Percentiles rank a stretch among this genome's conserved stretches.
These are phyloP conservation scores for Melanerpes formicivorus DNA, from an alignment of 2,113 vertebrate genomes.

Conservation along the genomic window DNA sequence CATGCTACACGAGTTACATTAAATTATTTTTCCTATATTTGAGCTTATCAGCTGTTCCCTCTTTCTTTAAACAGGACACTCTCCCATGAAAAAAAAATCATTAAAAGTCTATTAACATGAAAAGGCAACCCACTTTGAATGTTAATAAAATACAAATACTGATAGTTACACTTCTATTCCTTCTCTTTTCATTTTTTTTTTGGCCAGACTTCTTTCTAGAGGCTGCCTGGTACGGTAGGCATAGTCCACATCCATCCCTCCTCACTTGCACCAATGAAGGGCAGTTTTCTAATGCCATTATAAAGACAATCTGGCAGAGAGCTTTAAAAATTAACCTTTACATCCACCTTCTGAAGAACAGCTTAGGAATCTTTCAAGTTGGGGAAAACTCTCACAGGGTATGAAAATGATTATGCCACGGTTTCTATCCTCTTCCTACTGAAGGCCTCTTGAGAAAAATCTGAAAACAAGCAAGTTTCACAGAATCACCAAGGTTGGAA, in stretches of 20 bases:
- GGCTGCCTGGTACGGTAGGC: background rate
- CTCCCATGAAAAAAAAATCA: background rate
- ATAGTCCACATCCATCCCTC: background rate
- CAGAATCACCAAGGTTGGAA: no score
- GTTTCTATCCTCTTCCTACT: background rate
- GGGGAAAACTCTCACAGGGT: background rate
- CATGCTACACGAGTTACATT: background rate
- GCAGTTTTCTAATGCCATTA: background rate
- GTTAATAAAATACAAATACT: constrained; percentile 6
- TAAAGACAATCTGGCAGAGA: background rate
- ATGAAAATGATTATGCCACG: fast-evolving
- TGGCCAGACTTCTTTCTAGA: background rate
- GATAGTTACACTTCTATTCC: background rate
- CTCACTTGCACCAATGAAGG: background rate
- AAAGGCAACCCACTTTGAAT: background rate
- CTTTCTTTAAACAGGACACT: constrained; percentile 17
- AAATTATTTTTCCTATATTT: constrained; percentile 2
- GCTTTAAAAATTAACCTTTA: background rate
- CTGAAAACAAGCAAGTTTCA: background rate
- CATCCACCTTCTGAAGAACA: background rate
- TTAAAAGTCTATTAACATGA: background rate
- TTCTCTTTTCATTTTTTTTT: background rate
- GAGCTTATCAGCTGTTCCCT: background rate
- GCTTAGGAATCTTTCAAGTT: background rate
- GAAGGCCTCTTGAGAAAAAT: background rate